These are phyloP conservation scores for Patella ulyssiponensis DNA, from an alignment of 2,888 invertebrate species.

Conservation along the genomic window DNA sequence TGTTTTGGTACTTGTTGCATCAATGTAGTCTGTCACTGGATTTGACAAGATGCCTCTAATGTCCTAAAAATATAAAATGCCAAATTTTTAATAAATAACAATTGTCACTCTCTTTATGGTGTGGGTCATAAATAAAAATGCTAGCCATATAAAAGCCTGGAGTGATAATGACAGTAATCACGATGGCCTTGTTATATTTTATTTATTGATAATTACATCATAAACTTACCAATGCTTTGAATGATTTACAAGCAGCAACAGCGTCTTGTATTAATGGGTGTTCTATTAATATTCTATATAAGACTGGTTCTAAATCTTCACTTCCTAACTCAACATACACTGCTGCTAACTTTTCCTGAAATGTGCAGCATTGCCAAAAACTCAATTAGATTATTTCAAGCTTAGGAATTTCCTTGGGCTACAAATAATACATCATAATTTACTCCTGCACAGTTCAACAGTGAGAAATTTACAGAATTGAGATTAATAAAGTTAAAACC, in stretches of 20 bases:
- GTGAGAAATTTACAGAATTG: too few relatives aligned
- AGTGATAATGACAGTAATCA: too few relatives aligned
- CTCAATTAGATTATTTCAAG: not conserved
- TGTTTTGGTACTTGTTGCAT: conserved; percentile 54
- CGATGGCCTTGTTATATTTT: too few relatives aligned
- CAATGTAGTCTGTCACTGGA: conserved; percentile 40
- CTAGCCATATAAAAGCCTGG: too few relatives aligned
- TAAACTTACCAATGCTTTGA: conserved; percentile 64
- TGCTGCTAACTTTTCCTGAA: conserved; percentile 64
- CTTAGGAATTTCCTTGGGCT: not conserved
- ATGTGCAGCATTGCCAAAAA: conserved; percentile 1
- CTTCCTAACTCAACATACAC: conserved; percentile 68
- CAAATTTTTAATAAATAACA: too few relatives aligned
- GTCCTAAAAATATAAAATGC: conserved; percentile 43
- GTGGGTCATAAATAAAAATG: too few relatives aligned
- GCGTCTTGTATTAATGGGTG: conserved; percentile 70
- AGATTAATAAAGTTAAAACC: too few relatives aligned
- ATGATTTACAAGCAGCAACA: conserved; percentile 59
- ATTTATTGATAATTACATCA: not conserved
- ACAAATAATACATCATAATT: not conserved
- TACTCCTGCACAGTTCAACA: too few relatives aligned
- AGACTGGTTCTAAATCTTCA: conserved; percentile 57
- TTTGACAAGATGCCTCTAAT: conserved; percentile 45
- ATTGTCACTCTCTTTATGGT: too few relatives aligned
- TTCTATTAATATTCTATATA: conserved; percentile 63